Base-by-base conservation (phyloP, 2,113 vertebrate genomes). In the Scomber scombrus region DNA sequence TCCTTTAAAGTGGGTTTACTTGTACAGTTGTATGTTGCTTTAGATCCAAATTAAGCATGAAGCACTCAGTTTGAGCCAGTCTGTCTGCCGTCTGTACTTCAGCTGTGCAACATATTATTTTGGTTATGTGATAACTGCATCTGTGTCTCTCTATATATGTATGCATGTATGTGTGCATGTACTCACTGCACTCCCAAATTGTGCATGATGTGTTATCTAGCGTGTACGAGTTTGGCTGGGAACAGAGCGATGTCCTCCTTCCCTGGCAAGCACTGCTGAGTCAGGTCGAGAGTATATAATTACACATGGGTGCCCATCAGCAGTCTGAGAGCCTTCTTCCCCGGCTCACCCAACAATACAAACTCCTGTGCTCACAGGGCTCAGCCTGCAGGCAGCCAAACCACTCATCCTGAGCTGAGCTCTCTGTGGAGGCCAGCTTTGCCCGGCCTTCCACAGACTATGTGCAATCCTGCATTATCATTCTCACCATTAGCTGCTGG, bases 241-340 rank as follows among this genome's bases (percentile, higher is more conserved):
- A 89, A 87, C 71, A 21, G 58, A 79, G 79, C 14, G 5, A 65
- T 69, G 66, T 75, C 62, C 71, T 87, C 77, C 80, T 91, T 89
- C 76, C 85, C 85, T 83, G 56, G 58, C 71, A 68, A 69, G 64
- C 57, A 60, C 29, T 89, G 92, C 93, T 92, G 94, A 93, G 82
- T 94, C 91, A 93, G 88, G 72, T 77, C 4, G 29, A 50, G 64
- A 71, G 90, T 89, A 55, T 94, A 87, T 89, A 87, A 94, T 93
- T 94, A 91, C 93, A 92, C 82, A 74, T 86, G 81, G 81, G 81
- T 85, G 65, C 86, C 85, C 83, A 86, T 93, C 89, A 92, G 87
- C 86, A 85, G 76, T 81, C 79, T 82, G 57, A 84, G 68, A 75
- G 56, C 69, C 85, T 62, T 86, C 74, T 81, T 85, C 49, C 43